Evolutionary conservation across 2,113 vertebrate genomes (phyloP), one percentile per base, ranked within the genome.

Genomic region (Athene noctua): DNA sequence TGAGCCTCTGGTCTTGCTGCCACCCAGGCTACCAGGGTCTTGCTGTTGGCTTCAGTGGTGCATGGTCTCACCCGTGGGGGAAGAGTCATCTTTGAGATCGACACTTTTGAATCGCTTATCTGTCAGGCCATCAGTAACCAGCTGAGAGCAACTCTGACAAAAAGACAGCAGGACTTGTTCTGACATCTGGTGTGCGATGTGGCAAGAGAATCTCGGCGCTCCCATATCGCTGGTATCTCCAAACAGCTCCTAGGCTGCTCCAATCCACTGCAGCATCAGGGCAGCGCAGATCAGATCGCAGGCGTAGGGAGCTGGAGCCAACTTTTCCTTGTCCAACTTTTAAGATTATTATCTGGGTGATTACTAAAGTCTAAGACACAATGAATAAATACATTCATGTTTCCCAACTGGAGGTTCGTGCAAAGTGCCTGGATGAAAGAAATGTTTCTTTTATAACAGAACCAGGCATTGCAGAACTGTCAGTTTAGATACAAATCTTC

Each of bases 401-500:
- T 92, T 88, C 90, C 81, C 87, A 82, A 96, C 79, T 83, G 85
- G 71, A 94, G 91, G 84, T 95, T 96, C 5, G 6, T 94, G 91
- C 70, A 47, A 77, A 97, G 90, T 70, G 89, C 78, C 90, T 89
- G 74, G 71, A 78, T 94, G 95, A 96, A 90, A 96, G 91, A 95
- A 94, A 88, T 95, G 84, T 94, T 97, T 92, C 92, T 95, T 86
- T 95, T 95, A 44, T 51, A 96, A 92, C 81, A 97, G 89, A 94
- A 90, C 71, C 65, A 77, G 84, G 59, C 87, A 51, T 12, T 55
- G 88, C 88, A 62, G 96, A 87, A 49, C 88, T 94, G 91, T 94
- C 93, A 80, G 93, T 66, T 95, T 86, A 86, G 81, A 90, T 93
- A 80, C 0, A 17, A 44, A 90, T 92, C 91, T 94, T 74, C 78